Percentiles rank a stretch among this genome's conserved stretches.
These are phyloP conservation scores for Sebastiscus tertius DNA, from an alignment of 2,797 vertebrate species.

Conservation along the genomic window DNA sequence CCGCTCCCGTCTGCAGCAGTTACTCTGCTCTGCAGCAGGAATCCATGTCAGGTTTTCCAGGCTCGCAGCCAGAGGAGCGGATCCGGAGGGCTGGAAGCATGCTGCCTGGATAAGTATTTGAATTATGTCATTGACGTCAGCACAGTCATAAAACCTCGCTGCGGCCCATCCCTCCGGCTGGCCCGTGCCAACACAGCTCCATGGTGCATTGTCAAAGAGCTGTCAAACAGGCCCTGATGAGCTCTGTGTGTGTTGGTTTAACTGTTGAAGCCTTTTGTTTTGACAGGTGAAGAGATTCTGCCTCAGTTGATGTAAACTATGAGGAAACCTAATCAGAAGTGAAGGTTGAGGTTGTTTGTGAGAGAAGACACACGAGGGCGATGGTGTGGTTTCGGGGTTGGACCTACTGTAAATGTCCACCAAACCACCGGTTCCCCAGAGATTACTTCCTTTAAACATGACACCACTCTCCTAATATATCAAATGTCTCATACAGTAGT, in stretches of 20 bases:
- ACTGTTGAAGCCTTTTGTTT: constrained; percentile 61
- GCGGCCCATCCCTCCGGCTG: constrained; percentile 88
- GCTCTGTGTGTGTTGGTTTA: constrained; percentile 34
- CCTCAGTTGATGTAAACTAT: constrained; percentile 53
- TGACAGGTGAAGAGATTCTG: constrained; percentile 54
- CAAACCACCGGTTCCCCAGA: background rate
- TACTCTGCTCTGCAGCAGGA: constrained; percentile 42
- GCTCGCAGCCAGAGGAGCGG: constrained; percentile 53
- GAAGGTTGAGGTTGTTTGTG: constrained; percentile 32
- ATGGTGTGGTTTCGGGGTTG: constrained; percentile 48
- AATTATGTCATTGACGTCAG: constrained; percentile 99
- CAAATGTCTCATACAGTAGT: background rate
- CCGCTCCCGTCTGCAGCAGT: constrained; percentile 30
- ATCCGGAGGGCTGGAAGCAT: constrained; percentile 89
- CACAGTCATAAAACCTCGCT: constrained; percentile 94
- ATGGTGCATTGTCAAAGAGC: constrained; percentile 86
- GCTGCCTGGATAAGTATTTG: constrained; percentile 97
- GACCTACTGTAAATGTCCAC: background rate
- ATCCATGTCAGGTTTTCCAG: constrained; percentile 76
- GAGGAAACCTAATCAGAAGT: constrained; percentile 22
- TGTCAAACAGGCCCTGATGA: constrained; percentile 84
- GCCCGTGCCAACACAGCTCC: constrained; percentile 88
- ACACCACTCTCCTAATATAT: background rate
- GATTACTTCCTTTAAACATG: background rate
- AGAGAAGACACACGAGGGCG: constrained; percentile 19